Evolutionary conservation across 2,113 vertebrate species (phyloP).

Genomic region (Erpornis zantholeuca): DNA sequence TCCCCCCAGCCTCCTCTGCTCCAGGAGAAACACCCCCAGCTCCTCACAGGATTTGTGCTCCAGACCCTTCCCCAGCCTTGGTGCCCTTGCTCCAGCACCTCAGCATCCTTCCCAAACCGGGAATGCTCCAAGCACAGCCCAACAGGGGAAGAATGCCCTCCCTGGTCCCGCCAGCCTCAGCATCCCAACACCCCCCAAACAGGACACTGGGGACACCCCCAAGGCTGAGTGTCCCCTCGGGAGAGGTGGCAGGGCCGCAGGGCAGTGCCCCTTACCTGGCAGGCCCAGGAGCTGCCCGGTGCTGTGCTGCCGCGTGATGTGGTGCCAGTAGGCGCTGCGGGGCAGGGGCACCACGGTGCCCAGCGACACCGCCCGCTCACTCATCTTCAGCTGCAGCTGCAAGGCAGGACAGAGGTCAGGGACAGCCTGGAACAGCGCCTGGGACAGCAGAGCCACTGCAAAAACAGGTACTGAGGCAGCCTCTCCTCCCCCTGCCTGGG

Average conservation of each 20-base stretch:
- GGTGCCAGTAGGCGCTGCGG: slow-evolving; percentile 83
- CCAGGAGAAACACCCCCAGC: not conserved
- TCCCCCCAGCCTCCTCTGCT: not conserved
- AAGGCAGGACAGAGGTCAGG: not conserved
- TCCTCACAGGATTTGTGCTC: not conserved
- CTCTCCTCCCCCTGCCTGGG: not conserved
- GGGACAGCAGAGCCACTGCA: accelerated
- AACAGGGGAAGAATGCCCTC: not conserved
- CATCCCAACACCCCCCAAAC: not conserved
- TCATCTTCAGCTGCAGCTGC: slow-evolving; percentile 81
- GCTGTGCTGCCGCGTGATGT: slow-evolving; percentile 79
- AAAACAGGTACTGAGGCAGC: no score
- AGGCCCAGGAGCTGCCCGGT: slow-evolving; percentile 74
- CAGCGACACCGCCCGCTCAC: slow-evolving; percentile 72
- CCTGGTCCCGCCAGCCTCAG: not conserved
- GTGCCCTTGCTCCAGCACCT: not conserved
- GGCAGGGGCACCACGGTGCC: slow-evolving; percentile 78
- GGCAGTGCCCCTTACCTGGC: slow-evolving; percentile 60
- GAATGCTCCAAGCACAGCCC: not conserved
- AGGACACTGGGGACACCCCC: no score
- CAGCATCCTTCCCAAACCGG: not conserved
- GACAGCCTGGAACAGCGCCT: accelerated
- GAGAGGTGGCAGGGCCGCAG: not conserved
- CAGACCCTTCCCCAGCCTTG: not conserved
- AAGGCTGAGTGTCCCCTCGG: not conserved